These are phyloP conservation scores for Falco novaeseelandiae DNA, from an alignment of 2,797 vertebrate genomes.

Conservation along the genomic window DNA sequence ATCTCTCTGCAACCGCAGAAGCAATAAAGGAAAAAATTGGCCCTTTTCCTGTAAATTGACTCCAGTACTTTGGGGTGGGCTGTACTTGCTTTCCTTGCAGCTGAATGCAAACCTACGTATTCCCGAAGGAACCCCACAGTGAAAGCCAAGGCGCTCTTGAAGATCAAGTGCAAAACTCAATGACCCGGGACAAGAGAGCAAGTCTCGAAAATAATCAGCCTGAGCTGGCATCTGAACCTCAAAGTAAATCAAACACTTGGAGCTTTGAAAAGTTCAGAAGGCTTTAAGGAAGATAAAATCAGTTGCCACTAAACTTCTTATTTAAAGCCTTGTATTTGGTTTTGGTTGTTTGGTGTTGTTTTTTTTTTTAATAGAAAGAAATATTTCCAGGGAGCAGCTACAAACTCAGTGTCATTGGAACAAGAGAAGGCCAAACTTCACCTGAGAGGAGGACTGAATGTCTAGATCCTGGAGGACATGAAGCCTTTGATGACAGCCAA, in stretches of 20 bases:
- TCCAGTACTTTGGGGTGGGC: not conserved
- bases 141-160: constrained; percentile 33
- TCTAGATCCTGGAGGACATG: not conserved
- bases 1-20: constrained; percentile 45
- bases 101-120: not conserved
- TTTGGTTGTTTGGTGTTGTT: no score
- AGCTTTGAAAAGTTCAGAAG: constrained; percentile 22
- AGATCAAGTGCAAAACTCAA: not conserved
- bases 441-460: not conserved
- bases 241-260: constrained; percentile 24
- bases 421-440: not conserved
- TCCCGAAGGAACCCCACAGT: not conserved
- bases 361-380: not conserved
- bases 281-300: not conserved
- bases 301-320: not conserved
- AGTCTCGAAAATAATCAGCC: not conserved
- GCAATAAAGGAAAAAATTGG: constrained; percentile 30
- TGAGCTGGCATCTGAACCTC: not conserved
- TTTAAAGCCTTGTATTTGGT: not conserved
- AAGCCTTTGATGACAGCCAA: not conserved
- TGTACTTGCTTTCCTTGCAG: not conserved
- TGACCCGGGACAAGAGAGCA: not conserved
- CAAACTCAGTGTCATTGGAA: not conserved
- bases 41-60: constrained; percentile 32
- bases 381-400: not conserved